These are phyloP conservation scores for Eupithecia tripunctaria DNA, from an alignment of 2,888 invertebrate species.

Conservation along the genomic window DNA sequence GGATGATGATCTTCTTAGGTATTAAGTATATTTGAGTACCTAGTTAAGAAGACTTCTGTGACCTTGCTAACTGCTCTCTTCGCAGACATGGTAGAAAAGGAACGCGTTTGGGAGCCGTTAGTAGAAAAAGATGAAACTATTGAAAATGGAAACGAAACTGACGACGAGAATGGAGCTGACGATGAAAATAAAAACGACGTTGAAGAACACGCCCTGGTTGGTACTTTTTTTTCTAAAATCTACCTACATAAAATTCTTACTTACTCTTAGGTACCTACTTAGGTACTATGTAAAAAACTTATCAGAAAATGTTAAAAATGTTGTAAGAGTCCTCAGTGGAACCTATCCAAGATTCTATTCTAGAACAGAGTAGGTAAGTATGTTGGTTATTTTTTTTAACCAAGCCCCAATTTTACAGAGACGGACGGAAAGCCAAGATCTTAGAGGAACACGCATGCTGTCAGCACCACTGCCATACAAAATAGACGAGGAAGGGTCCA, in stretches of 20 bases:
- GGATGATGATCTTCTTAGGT: no score
- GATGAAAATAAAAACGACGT: conserved; percentile 51
- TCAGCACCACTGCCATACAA: conserved; percentile 84
- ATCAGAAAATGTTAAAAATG: no score
- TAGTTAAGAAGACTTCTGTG: not conserved
- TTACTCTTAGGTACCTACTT: no score
- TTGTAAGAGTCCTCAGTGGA: no score
- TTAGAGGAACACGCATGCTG: conserved; percentile 60
- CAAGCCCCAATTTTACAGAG: conserved; percentile 42
- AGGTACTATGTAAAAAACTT: no score
- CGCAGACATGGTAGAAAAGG: conserved; percentile 81
- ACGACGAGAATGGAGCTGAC: conserved; percentile 54
- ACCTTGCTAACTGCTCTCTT: not conserved
- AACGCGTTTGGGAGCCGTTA: conserved; percentile 84
- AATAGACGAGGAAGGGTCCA: conserved; percentile 86
- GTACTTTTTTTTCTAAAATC: not conserved
- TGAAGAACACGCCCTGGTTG: not conserved
- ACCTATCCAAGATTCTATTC: no score
- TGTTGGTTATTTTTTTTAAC: not conserved
- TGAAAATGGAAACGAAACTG: conserved; percentile 57
- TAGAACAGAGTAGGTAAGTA: not conserved
- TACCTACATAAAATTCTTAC: not conserved
- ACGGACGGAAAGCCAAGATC: conserved; percentile 34
- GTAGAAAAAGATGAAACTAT: conserved; percentile 79
- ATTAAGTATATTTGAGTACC: no score